Evolutionary conservation across 53 echinoderm and acorn worm species (phyloP).

Genomic region (Holothuria leucospilota): DNA sequence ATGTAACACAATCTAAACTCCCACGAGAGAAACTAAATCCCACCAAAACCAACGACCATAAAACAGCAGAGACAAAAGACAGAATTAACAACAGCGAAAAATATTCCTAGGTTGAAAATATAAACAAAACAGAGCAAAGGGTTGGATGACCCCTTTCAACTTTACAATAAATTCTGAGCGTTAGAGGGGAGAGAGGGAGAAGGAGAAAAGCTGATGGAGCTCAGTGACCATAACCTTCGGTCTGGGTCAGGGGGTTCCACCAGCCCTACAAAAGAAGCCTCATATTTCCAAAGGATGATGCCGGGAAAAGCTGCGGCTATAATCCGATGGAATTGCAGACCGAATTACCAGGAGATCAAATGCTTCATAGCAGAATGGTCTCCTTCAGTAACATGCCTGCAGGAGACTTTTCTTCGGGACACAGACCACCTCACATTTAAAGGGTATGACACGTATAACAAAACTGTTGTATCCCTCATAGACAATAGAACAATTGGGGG

Average conservation of each 20-base stretch:
- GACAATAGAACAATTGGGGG: conserved; percentile 2
- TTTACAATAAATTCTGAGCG: background rate
- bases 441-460: background rate
- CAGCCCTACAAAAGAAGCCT: too few relatives aligned
- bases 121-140: too few relatives aligned
- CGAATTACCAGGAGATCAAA: conserved; percentile 12
- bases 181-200: background rate
- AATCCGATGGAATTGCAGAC: conserved; percentile 24
- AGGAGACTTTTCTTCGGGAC: background rate
- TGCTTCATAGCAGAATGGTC: background rate
- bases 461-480: background rate
- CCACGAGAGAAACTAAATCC: too few relatives aligned
- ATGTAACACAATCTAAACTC: background rate
- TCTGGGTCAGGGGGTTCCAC: too few relatives aligned
- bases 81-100: too few relatives aligned
- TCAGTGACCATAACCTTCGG: background rate
- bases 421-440: background rate
- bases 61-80: too few relatives aligned
- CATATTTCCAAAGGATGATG: background rate
- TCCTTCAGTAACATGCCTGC: background rate
- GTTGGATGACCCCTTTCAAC: too few relatives aligned
- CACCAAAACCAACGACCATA: too few relatives aligned
- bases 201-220: background rate
- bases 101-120: too few relatives aligned
- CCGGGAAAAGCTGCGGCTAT: background rate